phyloP scores from a whole-genome alignment of 2,888 invertebrate genomes.

The Heliconius aoede region DNA sequence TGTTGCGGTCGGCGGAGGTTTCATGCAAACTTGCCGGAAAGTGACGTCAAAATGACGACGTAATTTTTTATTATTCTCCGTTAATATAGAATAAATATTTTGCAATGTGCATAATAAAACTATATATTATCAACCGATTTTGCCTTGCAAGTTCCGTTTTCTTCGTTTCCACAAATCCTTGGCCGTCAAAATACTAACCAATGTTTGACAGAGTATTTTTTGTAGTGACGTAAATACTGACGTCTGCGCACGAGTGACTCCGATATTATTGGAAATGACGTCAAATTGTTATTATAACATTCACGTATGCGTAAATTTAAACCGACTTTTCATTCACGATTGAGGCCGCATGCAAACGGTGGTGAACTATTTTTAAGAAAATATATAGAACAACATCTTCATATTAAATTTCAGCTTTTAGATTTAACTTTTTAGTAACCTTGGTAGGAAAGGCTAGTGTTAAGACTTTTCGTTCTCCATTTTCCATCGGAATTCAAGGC shows the following conservation, averaged over 20 bases:
- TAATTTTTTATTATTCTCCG: no score
- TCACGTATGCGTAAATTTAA: slow-evolving; percentile 30
- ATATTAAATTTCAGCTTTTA: no score
- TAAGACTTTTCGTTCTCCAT: neutral
- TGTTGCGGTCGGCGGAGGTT: no score
- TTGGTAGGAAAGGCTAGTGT: neutral
- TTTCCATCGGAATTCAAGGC: no score
- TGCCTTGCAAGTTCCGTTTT: neutral
- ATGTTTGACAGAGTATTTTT: slow-evolving; percentile 23
- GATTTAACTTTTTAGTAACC: neutral
- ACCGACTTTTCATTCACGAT: slow-evolving; percentile 30
- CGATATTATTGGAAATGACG: slow-evolving; percentile 44
- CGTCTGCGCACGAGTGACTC: slow-evolving; percentile 31
- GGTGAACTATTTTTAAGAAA: neutral
- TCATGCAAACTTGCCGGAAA: no score
- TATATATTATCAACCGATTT: no score
- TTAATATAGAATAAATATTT: no score
- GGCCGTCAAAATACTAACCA: neutral
- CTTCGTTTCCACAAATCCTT: neutral
- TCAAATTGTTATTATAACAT: slow-evolving; percentile 30
- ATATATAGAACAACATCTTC: neutral
- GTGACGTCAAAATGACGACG: no score
- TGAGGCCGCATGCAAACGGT: neutral
- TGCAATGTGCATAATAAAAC: no score
- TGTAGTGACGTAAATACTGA: slow-evolving; percentile 31